Conservation (phyloP, 64 coral and sea anemone species). For the Porites australiensis region DNA sequence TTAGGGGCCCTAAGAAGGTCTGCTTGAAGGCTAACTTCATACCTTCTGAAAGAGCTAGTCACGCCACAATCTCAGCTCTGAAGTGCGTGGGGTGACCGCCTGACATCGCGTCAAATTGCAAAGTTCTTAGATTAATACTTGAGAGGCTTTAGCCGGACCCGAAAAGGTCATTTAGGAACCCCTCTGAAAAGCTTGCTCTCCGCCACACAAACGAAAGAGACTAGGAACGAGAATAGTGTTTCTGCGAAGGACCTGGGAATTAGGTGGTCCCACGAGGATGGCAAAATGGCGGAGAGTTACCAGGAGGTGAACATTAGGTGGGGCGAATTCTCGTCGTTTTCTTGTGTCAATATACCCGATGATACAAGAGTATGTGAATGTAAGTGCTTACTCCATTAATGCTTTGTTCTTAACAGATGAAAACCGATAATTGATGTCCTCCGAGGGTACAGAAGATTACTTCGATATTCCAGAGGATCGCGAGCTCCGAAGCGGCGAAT, state of each 20-base stretch:
- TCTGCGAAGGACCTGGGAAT: background rate
- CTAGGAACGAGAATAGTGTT: background rate
- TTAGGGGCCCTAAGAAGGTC: too few species aligned
- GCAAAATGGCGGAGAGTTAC: background rate
- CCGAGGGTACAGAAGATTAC: background rate
- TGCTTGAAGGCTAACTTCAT: too few species aligned
- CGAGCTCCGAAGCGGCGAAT: background rate
- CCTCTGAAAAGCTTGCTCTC: too few species aligned
- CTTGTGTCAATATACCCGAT: background rate
- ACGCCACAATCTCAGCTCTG: too few species aligned
- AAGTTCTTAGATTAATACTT: too few species aligned
- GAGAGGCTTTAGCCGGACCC: too few species aligned
- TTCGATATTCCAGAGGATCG: background rate
- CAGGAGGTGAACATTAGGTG: background rate
- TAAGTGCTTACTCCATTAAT: background rate
- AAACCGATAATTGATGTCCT: background rate
- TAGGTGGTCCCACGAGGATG: background rate
- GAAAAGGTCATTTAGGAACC: too few species aligned
- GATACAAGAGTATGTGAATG: background rate
- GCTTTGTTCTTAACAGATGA: background rate
- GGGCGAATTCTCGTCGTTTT: background rate
- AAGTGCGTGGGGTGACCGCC: too few species aligned
- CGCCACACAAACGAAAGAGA: background rate
- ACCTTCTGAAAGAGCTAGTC: too few species aligned
- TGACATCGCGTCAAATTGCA: too few species aligned